Evolutionary conservation across 2,797 vertebrate species (phyloP), one percentile per base, ranked within the genome.

Genomic region (Nasua narica): DNA sequence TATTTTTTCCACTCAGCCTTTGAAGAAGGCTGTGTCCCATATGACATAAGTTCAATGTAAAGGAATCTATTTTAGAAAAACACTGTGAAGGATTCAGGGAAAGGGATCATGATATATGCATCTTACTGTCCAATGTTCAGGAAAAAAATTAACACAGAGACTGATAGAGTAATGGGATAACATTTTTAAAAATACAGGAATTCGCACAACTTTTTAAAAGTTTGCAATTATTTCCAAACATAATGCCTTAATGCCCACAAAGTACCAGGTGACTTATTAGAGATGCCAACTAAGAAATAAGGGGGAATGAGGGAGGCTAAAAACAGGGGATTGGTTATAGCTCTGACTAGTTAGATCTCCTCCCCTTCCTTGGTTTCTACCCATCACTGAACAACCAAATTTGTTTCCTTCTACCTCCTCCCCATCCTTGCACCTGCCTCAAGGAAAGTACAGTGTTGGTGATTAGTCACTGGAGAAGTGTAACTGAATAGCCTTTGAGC

Each of bases 1-100:
- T 99, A 98, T 93, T 99, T 99, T 32, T 32, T 97, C 98, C 1
- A 97, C 98, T 86, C 98, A 99, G 52, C 98, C 99, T 97, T 98
- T 98, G 97, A 99, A 99, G 10, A 72, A 72, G 23, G 14, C n/a
- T 87, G 15, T 95, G 99, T 99, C 32, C 98, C 98, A 35, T 99
- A 98, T 10, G 99, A 99, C 98, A 1, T 62, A n/a, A 65, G n/a
- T 18, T 50, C 35, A 84, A 69, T 37, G 12, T 50, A 84, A 65
- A 65, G 65, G 52, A 70, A 16, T 29, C 48, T 67, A n/a, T 54
- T 16, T 70, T 70, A 27, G 35, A 70, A 76, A 23, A 46, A 58
- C 1, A 4, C 9, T 58, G 5, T 27, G 40, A 87, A 69, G 19
- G 27, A 58, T 27, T 58, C 29, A 43, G 50, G 48, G 40, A 46